These are phyloP conservation scores for Rafetus swinhoei DNA, from an alignment of 2,113 vertebrate species.

Conservation along the genomic window DNA sequence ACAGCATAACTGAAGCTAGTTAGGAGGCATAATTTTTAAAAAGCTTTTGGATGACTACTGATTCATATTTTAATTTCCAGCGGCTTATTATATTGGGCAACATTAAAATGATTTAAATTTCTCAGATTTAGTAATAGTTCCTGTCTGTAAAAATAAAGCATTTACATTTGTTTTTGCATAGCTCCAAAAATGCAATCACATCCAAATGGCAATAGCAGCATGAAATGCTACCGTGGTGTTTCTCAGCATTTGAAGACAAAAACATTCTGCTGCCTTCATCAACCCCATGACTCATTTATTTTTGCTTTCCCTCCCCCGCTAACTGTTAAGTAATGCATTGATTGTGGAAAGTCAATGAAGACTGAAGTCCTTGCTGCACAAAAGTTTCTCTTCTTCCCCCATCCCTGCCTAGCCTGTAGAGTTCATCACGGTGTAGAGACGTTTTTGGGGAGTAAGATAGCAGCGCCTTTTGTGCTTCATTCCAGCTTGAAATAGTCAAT, in stretches of 20 bases:
- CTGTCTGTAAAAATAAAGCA: conserved; percentile 56
- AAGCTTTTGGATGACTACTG: conserved; percentile 30
- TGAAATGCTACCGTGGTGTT: conserved; percentile 33
- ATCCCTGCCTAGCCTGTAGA: neutral
- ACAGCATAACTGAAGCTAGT: neutral
- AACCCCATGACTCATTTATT: neutral
- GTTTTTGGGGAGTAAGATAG: neutral
- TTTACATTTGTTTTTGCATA: conserved; percentile 32
- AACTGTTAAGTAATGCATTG: conserved; percentile 27
- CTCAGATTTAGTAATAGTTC: conserved; percentile 58
- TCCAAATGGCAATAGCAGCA: conserved; percentile 37
- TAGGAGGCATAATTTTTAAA: neutral
- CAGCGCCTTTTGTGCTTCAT: neutral
- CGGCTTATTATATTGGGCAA: conserved; percentile 55
- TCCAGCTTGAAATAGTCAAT: neutral
- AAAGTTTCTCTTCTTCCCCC: neutral
- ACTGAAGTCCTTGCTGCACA: neutral
- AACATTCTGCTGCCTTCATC: conserved; percentile 12
- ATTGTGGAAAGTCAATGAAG: neutral
- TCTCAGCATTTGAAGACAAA: conserved; percentile 18
- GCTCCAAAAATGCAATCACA: conserved; percentile 44
- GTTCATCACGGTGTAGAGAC: neutral
- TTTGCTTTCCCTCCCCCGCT: conserved; percentile 22
- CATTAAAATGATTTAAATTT: conserved; percentile 47
- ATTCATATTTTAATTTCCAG: conserved; percentile 59